Base-by-base conservation (phyloP, 2,888 invertebrate species). In the Odontothrips loti region DNA sequence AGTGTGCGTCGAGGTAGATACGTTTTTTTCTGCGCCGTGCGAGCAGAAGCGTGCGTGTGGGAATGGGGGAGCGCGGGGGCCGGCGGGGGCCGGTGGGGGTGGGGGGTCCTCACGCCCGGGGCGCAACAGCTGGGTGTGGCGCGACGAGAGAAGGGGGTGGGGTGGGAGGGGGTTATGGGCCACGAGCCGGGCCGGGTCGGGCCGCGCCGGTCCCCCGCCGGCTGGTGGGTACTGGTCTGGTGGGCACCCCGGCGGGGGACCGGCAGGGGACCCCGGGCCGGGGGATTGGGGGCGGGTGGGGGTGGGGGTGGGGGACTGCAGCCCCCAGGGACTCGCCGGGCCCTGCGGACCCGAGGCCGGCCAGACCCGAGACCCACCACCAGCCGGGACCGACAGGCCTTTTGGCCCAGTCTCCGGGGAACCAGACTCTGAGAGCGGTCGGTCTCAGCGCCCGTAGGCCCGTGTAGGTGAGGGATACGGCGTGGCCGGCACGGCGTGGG, bases 101-200 rank as follows among this genome's bases (percentile, higher is more conserved):
- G 68, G 27, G 68, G 27, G 1, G n/a, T n/a, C 23, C 27, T 75
- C n/a, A 75, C 68, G 68, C 68, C 68, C 12, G 68, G 68, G 68
- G 68, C 68, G 68, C 68, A 75, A 75, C 68, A 75, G 68, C 68
- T 75, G 68, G 9, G 58, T 0, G 58, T 15, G 15, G 58, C 17
- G 58, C 20, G 58, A 10, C 20, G 51, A 20, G 51, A 20, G 51
- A 51, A 20, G 23, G 68, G 68, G 68, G 27, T 10, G 27, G 68
- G 68, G 51, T 51, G 68, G 68, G 23, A 11, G 68, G 68, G 68
- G 68, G 68, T 75, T 75, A 23, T 75, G 68, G 68, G 58, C 58
- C 58, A 17, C 58, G 68, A 23, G 68, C 68, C 68, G 27, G 27
- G 68, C 10, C 68, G 68, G 68, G n/a, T n/a, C 68, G 27, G 23